A percentile compares a stretch with the other conserved stretches of the same genome.
phyloP scores from a whole-genome alignment of 2,888 invertebrate genomes.

The Protonemura montana region DNA sequence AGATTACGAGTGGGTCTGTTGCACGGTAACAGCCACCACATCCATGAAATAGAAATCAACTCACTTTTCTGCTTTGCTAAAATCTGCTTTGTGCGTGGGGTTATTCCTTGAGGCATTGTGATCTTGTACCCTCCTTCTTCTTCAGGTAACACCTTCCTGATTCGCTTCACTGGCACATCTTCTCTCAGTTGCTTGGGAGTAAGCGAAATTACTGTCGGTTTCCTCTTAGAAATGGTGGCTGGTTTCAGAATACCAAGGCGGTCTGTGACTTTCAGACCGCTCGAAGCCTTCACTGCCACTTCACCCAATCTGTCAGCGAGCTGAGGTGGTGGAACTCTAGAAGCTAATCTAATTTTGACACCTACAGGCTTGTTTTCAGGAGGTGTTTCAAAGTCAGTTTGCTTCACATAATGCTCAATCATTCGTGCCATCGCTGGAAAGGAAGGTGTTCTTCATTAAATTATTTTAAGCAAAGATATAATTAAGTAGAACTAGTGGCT shows the following conservation, averaged over 20 bases:
- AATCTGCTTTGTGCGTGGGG: slow-evolving; percentile 59
- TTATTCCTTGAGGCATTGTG: slow-evolving; percentile 60
- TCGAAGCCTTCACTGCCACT: background rate
- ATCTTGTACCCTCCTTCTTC: slow-evolving; percentile 65
- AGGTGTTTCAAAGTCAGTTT: slow-evolving; percentile 9
- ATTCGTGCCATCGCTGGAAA: slow-evolving; percentile 47
- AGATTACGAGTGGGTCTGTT: too few relatives aligned
- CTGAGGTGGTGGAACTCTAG: background rate
- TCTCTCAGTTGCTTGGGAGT: slow-evolving; percentile 49
- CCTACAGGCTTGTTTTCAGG: background rate
- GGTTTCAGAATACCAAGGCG: slow-evolving; percentile 45
- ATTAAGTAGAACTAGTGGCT: too few relatives aligned
- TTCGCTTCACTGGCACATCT: slow-evolving; percentile 56
- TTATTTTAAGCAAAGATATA: background rate
- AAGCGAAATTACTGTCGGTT: background rate
- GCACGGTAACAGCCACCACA: too few relatives aligned
- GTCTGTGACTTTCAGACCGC: slow-evolving; percentile 25
- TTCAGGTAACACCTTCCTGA: slow-evolving; percentile 60
- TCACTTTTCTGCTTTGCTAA: slow-evolving; percentile 43
- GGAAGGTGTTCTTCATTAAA: slow-evolving; percentile 25
- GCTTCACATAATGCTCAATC: slow-evolving; percentile 47
- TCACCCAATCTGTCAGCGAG: background rate
- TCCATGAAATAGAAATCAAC: background rate
- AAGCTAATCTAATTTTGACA: background rate
- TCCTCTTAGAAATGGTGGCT: slow-evolving; percentile 52